Percentiles rank a stretch among this genome's conserved stretches.
These are phyloP conservation scores for Coenobita brevimanus DNA, from an alignment of 1,140 invertebrate genomes.

Conservation along the genomic window DNA sequence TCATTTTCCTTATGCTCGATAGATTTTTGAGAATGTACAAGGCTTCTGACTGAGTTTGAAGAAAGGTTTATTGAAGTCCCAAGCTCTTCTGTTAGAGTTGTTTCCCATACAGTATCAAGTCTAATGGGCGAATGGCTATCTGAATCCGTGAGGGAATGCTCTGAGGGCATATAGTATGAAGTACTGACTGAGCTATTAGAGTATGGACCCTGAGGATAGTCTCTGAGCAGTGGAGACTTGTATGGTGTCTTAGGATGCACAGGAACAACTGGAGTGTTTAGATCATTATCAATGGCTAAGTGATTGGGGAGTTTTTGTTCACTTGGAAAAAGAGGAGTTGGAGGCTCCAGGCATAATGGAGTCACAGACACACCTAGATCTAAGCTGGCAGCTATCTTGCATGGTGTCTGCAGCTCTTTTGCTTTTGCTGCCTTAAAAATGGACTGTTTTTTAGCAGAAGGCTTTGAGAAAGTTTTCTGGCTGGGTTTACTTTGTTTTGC, in stretches of 20 bases:
- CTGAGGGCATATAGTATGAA: conserved; percentile 53
- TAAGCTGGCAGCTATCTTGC: conserved; percentile 9
- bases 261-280: conserved; percentile 37
- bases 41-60: no score
- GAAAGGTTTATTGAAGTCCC: not conserved
- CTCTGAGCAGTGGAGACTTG: conserved; percentile 30
- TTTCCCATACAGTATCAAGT: conserved; percentile 35
- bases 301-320: not conserved
- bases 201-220: conserved; percentile 56
- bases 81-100: not conserved
- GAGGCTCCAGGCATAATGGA: conserved; percentile 36
- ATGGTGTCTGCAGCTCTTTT: conserved; percentile 34
- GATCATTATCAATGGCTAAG: conserved; percentile 3
- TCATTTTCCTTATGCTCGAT: no score
- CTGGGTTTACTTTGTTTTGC: not conserved
- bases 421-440: not conserved
- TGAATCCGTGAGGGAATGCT: conserved; percentile 48
- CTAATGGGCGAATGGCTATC: conserved; percentile 26
- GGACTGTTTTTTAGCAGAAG: not conserved
- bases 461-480: not conserved
- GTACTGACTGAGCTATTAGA: conserved; percentile 47
- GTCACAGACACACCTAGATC: not conserved
- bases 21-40: no score
- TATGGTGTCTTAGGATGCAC: not conserved
- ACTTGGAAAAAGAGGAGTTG: conserved; percentile 35